Evolutionary conservation across 1,140 invertebrate species (phyloP).

Genomic region (Lasioglossum baleicum): DNA sequence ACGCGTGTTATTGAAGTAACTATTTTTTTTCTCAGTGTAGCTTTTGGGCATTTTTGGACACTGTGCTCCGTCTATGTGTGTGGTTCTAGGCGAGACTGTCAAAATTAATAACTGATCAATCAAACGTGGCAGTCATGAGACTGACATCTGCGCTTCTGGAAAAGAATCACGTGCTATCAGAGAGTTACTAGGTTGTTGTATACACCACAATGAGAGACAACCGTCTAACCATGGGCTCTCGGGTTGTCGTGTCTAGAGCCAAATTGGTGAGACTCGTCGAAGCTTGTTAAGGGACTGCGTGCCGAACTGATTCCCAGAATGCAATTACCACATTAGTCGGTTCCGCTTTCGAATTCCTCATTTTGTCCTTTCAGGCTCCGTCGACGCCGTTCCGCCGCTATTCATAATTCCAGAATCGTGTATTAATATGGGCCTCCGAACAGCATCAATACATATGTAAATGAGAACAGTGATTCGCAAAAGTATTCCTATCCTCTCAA

Average conservation of each 20-base stretch:
- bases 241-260: constrained; percentile 51
- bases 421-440: not conserved
- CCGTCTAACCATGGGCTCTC: constrained; percentile 1
- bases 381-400: constrained; percentile 18
- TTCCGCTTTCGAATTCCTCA: constrained; percentile 69
- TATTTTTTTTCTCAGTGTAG: no score
- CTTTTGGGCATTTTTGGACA: no score
- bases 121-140: constrained; percentile 3
- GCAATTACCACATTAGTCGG: constrained; percentile 68
- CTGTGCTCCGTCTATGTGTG: no score
- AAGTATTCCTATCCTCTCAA: no score
- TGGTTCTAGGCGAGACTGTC: no score
- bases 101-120: not conserved
- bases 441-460: not conserved
- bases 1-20: no score
- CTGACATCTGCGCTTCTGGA: constrained; percentile 31
- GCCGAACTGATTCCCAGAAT: constrained; percentile 65
- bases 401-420: constrained; percentile 43
- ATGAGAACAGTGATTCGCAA: not conserved
- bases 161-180: constrained; percentile 34
- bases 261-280: constrained; percentile 43
- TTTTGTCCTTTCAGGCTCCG: constrained; percentile 47
- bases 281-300: constrained; percentile 62
- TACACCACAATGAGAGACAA: constrained; percentile 17
- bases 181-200: constrained; percentile 11